Conservation (phyloP, 2,113 vertebrate species). For the Amblyopsis rosae region DNA sequence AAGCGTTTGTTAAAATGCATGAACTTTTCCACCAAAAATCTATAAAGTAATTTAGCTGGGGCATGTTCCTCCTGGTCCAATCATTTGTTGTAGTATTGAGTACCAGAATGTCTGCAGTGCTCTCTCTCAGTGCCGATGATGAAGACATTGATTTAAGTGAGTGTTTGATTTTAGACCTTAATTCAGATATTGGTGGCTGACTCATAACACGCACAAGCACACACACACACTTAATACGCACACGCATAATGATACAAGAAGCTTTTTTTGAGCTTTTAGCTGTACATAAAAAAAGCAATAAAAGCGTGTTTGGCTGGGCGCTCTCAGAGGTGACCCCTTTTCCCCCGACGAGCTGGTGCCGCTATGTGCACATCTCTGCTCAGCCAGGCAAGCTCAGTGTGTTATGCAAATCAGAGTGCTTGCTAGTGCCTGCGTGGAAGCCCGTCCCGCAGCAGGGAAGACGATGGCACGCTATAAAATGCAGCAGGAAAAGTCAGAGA, state of each 20-base stretch:
- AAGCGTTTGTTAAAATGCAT: slow-evolving; percentile 1
- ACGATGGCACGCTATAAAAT: neutral
- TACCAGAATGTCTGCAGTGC: neutral
- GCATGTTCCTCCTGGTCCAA: neutral
- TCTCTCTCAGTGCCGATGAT: neutral
- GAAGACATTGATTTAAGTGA: neutral
- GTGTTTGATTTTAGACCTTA: neutral
- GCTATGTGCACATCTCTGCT: neutral
- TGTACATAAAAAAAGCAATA: slow-evolving; percentile 10
- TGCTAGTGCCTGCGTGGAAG: neutral
- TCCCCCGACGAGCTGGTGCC: neutral
- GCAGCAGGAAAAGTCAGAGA: neutral
- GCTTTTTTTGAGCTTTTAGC: neutral
- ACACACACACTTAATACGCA: too few species aligned
- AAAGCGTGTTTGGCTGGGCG: neutral
- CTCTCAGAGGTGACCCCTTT: slow-evolving; percentile 20
- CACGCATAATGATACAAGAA: too few species aligned
- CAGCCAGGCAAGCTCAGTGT: slow-evolving; percentile 19
- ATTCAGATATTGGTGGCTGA: neutral
- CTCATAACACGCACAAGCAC: neutral
- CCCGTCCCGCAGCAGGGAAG: neutral
- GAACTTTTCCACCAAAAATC: slow-evolving; percentile 14
- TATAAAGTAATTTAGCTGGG: slow-evolving; percentile 12
- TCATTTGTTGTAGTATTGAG: slow-evolving; percentile 1
- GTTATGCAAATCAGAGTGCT: slow-evolving; percentile 8